These are phyloP conservation scores for Coendou prehensilis DNA, from an alignment of 2,797 vertebrate species.

Conservation along the genomic window DNA sequence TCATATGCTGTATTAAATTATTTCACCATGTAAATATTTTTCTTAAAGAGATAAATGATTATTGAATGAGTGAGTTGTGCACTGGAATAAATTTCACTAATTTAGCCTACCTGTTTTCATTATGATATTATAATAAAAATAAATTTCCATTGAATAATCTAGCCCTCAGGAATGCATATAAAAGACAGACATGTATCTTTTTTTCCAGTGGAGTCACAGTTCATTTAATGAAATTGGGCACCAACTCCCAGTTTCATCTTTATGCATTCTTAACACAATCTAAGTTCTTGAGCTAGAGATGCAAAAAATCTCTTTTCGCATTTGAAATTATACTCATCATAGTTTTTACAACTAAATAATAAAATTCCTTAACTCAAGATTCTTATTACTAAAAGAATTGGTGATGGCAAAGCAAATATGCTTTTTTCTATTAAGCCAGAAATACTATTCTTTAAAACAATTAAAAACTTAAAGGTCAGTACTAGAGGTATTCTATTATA, in stretches of 20 bases:
- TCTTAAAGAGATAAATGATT: slow-evolving; percentile 54
- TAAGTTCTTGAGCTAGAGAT: slow-evolving; percentile 65
- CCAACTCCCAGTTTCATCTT: slow-evolving; percentile 48
- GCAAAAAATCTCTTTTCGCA: slow-evolving; percentile 33
- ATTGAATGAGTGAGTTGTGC: slow-evolving; percentile 57
- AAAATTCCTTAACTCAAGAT: background rate
- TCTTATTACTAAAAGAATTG: slow-evolving; percentile 55
- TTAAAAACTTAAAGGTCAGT: slow-evolving; percentile 46
- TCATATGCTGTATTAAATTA: slow-evolving; percentile 11
- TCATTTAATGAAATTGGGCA: slow-evolving; percentile 71
- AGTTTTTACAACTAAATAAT: background rate
- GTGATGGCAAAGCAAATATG: background rate
- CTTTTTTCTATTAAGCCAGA: slow-evolving; percentile 21
- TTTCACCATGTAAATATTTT: slow-evolving; percentile 54
- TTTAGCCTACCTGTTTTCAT: slow-evolving; percentile 56
- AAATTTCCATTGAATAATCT: slow-evolving; percentile 53
- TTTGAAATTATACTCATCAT: slow-evolving; percentile 51
- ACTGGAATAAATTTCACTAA: slow-evolving; percentile 43
- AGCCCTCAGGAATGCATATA: background rate
- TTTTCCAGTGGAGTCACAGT: background rate
- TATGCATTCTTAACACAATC: slow-evolving; percentile 42
- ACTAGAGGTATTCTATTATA: slow-evolving; percentile 32
- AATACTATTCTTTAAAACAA: background rate
- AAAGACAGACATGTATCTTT: background rate
- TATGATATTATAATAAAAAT: slow-evolving; percentile 52